Evolutionary conservation across 2,888 invertebrate species (phyloP).

Genomic region (Yponomeuta cagnagella): DNA sequence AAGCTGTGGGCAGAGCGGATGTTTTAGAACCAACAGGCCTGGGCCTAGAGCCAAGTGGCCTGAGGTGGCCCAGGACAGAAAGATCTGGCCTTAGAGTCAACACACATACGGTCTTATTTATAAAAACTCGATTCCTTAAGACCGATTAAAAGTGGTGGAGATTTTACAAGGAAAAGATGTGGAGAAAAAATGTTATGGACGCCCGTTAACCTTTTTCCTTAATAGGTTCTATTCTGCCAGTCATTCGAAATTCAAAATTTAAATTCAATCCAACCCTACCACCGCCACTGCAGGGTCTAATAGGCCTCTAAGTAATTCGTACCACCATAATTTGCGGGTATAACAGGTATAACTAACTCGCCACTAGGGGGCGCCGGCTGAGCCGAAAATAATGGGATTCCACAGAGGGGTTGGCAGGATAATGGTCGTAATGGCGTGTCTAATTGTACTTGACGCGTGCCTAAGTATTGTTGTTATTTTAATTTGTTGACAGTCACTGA

Average conservation of each 20-base stretch:
- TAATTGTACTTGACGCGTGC: not conserved
- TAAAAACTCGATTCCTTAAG: no score
- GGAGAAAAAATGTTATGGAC: no score
- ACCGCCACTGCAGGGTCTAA: not conserved
- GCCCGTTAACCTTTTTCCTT: no score
- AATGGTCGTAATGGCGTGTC: not conserved
- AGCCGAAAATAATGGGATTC: slow-evolving; percentile 12
- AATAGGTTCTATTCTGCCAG: no score
- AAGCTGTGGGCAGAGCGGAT: no score
- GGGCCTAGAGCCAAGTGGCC: no score
- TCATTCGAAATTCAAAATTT: not conserved
- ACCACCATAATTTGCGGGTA: slow-evolving; percentile 1
- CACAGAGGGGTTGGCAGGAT: not conserved
- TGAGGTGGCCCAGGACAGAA: no score
- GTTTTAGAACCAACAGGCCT: no score
- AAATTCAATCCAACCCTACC: not conserved
- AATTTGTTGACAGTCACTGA: not conserved
- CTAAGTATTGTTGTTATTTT: not conserved
- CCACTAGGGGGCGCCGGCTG: slow-evolving; percentile 2
- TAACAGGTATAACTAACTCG: not conserved
- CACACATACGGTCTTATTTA: no score
- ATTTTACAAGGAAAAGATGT: no score
- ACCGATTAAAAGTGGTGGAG: no score
- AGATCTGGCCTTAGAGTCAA: no score
- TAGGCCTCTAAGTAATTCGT: not conserved